phyloP scores from a whole-genome alignment of 2,113 vertebrate genomes.

The Scophthalmus maximus region DNA sequence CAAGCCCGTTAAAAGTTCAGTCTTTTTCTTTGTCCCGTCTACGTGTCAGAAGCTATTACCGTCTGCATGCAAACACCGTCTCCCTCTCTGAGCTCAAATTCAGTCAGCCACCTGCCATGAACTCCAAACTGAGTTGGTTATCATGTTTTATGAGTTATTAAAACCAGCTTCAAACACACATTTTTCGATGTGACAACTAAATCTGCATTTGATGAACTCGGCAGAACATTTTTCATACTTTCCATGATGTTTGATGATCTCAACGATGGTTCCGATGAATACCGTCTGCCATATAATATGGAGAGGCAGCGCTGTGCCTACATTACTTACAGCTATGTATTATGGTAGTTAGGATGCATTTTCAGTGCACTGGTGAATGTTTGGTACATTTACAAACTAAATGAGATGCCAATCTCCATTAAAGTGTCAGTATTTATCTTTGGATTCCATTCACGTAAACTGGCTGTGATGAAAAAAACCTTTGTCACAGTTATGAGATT shows the following conservation, averaged over 20 bases:
- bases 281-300: conserved; percentile 24
- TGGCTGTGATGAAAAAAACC: conserved; percentile 26
- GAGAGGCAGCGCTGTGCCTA: conserved; percentile 16
- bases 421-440: conserved; percentile 38
- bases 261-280: conserved; percentile 30
- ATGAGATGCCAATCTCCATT: conserved; percentile 64
- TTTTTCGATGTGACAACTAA: conserved; percentile 29
- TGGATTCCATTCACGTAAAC: conserved; percentile 44
- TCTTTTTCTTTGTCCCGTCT: neutral
- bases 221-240: conserved; percentile 29
- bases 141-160: conserved; percentile 58
- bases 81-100: conserved; percentile 17
- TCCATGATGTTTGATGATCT: conserved; percentile 54
- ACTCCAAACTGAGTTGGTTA: conserved; percentile 41
- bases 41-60: neutral
- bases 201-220: conserved; percentile 47
- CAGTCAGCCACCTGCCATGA: conserved; percentile 30
- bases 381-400: conserved; percentile 49
- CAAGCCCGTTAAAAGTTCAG: neutral
- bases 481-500: conserved; percentile 59
- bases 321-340: conserved; percentile 50
- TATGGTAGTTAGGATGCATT: conserved; percentile 54
- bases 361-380: conserved; percentile 46
- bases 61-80: neutral
- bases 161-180: conserved; percentile 19